Evolutionary conservation across 2,797 vertebrate species (phyloP).

Genomic region (Pangasius krempfi): DNA sequence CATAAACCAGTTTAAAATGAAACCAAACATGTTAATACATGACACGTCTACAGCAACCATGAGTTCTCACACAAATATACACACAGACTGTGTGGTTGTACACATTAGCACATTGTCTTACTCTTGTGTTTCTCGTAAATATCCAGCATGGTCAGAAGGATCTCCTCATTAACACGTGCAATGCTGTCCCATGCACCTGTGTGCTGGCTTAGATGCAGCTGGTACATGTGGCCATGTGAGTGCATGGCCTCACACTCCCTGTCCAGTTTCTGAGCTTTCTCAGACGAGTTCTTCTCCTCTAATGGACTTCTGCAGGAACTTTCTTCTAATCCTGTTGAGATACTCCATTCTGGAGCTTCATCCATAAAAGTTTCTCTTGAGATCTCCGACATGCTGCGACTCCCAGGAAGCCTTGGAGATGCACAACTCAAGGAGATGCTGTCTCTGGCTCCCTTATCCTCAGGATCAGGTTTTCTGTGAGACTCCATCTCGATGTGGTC

Average conservation of each 20-base stretch:
- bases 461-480: background rate
- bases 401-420: background rate
- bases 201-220: conserved; percentile 54
- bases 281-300: background rate
- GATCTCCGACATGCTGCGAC: background rate
- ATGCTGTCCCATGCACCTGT: conserved; percentile 62
- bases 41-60: background rate
- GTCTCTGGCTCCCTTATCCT: background rate
- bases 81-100: background rate
- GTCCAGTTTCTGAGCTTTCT: background rate
- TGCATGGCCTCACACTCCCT: conserved; percentile 30
- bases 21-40: background rate
- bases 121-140: conserved; percentile 58
- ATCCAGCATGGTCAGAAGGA: conserved; percentile 62
- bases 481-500: conserved; percentile 10
- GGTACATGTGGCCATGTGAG: conserved; percentile 33
- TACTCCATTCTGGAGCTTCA: background rate
- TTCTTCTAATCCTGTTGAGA: background rate
- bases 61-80: conserved; percentile 6
- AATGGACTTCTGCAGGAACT: background rate
- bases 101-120: conserved; percentile 47
- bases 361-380: conserved; percentile 1
- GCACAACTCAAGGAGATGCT: background rate
- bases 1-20: background rate
- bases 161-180: conserved; percentile 59